These are phyloP conservation scores for Pristiophorus japonicus DNA, from an alignment of 2,113 vertebrate genomes.

Conservation along the genomic window DNA sequence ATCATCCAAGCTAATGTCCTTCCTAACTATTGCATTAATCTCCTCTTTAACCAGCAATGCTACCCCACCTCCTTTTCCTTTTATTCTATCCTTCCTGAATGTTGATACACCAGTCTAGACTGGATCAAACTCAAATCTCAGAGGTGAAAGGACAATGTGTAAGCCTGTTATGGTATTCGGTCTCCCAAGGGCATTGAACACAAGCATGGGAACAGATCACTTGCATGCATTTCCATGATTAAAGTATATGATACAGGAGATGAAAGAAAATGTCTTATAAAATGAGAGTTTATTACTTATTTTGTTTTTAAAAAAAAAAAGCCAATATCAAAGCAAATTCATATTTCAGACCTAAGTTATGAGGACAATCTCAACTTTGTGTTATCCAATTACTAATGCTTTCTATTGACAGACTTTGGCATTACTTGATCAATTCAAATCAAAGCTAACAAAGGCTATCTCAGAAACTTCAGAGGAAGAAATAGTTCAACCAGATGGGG, in stretches of 20 bases:
- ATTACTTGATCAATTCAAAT: conserved; percentile 79
- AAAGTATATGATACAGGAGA: neutral
- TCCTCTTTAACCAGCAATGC: no score
- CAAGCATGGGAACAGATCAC: neutral
- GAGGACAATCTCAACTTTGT: neutral
- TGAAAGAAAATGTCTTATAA: neutral
- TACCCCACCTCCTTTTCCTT: no score
- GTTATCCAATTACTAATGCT: neutral
- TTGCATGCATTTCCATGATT: neutral
- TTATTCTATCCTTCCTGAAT: no score
- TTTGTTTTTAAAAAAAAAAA: neutral
- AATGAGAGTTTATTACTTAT: neutral
- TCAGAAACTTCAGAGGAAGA: conserved; percentile 72
- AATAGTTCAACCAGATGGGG: conserved; percentile 63
- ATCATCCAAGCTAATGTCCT: no score
- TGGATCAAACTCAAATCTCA: neutral
- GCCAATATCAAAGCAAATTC: neutral
- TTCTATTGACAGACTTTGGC: conserved; percentile 74
- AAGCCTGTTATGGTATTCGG: neutral
- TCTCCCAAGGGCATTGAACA: neutral
- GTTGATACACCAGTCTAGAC: neutral
- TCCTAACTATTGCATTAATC: no score
- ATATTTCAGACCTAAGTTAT: neutral
- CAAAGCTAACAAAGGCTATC: conserved; percentile 84
- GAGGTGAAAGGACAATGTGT: neutral